A percentile compares a stretch with the other conserved stretches of the same genome.
Conservation (phyloP, 2,113 vertebrate genomes). For the Phaethon lepturus region DNA sequence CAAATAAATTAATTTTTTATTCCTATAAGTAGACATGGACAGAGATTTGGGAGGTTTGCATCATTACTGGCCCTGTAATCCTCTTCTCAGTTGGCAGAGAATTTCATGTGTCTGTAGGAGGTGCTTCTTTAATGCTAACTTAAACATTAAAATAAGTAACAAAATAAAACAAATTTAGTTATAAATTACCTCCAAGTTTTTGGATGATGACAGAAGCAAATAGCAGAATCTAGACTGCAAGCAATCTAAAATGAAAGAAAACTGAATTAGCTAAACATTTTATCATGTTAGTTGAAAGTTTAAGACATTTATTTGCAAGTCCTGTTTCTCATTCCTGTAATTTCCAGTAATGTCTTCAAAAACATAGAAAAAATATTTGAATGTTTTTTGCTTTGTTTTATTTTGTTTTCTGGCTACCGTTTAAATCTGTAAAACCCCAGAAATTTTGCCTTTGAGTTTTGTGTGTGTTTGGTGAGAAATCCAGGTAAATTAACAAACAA, state of each 20-base stretch:
- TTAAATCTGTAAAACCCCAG: neutral
- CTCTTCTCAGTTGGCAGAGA: neutral
- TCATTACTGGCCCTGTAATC: neutral
- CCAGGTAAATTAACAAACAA: neutral
- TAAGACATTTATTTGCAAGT: neutral
- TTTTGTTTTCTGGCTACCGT: neutral
- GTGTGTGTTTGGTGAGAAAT: neutral
- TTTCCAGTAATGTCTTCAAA: neutral
- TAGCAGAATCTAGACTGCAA: neutral
- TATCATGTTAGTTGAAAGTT: neutral
- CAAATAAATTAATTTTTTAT: neutral
- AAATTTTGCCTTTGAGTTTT: neutral
- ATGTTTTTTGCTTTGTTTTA: neutral
- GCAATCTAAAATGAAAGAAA: conserved; percentile 6
- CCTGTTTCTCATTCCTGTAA: conserved; percentile 7
- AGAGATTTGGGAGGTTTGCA: neutral
- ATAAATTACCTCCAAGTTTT: neutral
- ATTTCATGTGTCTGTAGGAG: neutral
- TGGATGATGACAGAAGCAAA: neutral
- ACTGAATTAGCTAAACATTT: conserved; percentile 28
- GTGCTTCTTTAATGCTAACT: neutral
- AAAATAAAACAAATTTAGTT: neutral
- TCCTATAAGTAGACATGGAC: neutral
- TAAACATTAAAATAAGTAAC: neutral
- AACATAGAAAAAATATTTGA: neutral